These are phyloP conservation scores for Watsonalla binaria DNA, from an alignment of 2,888 invertebrate species.

Conservation along the genomic window DNA sequence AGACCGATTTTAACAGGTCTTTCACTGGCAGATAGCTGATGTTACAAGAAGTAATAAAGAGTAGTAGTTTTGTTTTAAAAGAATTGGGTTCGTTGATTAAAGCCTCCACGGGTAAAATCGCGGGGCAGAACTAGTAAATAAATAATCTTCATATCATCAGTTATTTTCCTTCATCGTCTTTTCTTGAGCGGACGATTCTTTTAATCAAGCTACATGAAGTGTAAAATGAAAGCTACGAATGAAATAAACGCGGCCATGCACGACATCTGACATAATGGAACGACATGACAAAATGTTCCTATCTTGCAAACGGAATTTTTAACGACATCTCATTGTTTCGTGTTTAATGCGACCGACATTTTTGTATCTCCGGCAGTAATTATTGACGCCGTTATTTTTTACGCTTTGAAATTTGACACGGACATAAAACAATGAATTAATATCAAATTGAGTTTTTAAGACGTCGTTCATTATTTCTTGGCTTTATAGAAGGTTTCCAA, in stretches of 20 bases:
- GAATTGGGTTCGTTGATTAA: no score
- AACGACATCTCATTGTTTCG: constrained; percentile 6
- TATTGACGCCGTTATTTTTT: not conserved
- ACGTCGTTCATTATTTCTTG: no score
- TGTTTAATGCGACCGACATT: not conserved
- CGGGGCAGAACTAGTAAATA: no score
- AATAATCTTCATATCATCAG: no score
- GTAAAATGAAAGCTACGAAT: constrained; percentile 5
- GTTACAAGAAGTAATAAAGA: no score
- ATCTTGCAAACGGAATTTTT: constrained; percentile 15
- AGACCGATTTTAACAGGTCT: no score
- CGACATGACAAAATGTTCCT: constrained; percentile 8
- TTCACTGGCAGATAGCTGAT: no score
- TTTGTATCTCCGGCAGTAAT: not conserved
- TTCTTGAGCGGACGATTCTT: not conserved
- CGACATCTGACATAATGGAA: constrained; percentile 8
- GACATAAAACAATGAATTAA: not conserved
- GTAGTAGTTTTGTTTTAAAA: no score
- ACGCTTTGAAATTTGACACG: not conserved
- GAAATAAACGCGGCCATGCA: constrained; percentile 8
- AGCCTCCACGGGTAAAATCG: no score
- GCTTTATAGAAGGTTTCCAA: no score
- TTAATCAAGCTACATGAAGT: not conserved
- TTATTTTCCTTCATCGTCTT: no score
- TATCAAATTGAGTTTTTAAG: no score